A percentile compares a stretch with the other conserved stretches of the same genome.
These are phyloP conservation scores for Crossocerus cetratus DNA, from an alignment of 2,888 invertebrate species.

Conservation along the genomic window DNA sequence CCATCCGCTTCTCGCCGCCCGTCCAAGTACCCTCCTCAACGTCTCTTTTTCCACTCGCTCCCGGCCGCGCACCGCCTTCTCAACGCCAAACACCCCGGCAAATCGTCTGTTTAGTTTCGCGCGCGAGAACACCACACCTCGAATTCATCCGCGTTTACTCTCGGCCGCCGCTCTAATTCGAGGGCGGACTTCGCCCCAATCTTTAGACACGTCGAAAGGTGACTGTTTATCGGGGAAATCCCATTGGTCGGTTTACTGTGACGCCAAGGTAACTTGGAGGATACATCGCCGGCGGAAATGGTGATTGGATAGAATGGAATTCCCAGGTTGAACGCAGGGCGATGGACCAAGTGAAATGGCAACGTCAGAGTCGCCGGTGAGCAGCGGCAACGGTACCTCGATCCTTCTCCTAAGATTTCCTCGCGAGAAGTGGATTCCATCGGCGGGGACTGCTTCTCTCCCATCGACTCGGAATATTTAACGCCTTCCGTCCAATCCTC, in stretches of 20 bases:
- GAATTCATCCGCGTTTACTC: too few relatives aligned
- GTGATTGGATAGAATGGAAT: neutral
- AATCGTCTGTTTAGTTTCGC: too few relatives aligned
- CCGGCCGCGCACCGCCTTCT: slow-evolving; percentile 8
- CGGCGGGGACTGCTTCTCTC: neutral
- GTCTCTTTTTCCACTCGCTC: slow-evolving; percentile 19
- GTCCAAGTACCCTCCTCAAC: slow-evolving; percentile 26
- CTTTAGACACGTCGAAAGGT: too few relatives aligned
- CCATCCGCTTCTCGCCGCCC: slow-evolving; percentile 26
- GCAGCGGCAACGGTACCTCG: slow-evolving; percentile 54
- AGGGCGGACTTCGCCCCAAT: too few relatives aligned
- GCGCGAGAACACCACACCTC: too few relatives aligned
- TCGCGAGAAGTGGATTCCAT: slow-evolving; percentile 40
- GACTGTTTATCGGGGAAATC: neutral
- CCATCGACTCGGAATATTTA: slow-evolving; percentile 25
- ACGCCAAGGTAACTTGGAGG: slow-evolving; percentile 13
- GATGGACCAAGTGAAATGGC: slow-evolving; percentile 39
- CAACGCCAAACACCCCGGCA: neutral
- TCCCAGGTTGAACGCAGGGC: neutral
- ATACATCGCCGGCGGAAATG: too few relatives aligned
- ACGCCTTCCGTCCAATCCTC: slow-evolving; percentile 8
- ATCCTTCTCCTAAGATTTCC: slow-evolving; percentile 42
- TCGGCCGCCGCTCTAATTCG: too few relatives aligned
- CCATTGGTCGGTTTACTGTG: too few relatives aligned
- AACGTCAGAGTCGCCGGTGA: slow-evolving; percentile 38